A percentile compares a stretch with the other conserved stretches of the same genome.
phyloP scores from a whole-genome alignment of 2,888 invertebrate genomes.

The Leptopilina drosophilae region DNA sequence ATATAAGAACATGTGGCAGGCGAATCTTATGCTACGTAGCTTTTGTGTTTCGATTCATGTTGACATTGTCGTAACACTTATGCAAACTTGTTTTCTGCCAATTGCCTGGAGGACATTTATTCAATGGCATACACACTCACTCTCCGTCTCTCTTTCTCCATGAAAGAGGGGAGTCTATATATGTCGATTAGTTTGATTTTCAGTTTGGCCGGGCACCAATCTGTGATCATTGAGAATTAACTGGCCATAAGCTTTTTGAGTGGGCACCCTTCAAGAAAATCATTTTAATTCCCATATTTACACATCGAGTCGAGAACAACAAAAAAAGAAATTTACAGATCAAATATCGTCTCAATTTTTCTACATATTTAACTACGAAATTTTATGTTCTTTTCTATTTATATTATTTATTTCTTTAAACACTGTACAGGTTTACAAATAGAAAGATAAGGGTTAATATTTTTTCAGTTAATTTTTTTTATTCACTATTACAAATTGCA shows the following conservation, averaged over 20 bases:
- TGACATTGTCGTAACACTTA: slow-evolving; percentile 73
- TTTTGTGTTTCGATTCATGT: slow-evolving; percentile 76
- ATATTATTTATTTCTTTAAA: too few relatives aligned
- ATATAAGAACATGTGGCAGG: slow-evolving; percentile 73
- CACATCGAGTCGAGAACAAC: too few relatives aligned
- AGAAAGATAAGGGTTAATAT: too few relatives aligned
- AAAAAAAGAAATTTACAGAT: too few relatives aligned
- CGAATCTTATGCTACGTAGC: slow-evolving; percentile 69
- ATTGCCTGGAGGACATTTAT: slow-evolving; percentile 72
- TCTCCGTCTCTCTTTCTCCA: too few relatives aligned
- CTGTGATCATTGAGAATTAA: slow-evolving; percentile 40
- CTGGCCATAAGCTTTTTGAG: neutral
- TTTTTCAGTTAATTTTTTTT: too few relatives aligned
- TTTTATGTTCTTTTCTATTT: too few relatives aligned
- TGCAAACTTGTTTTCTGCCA: slow-evolving; percentile 65
- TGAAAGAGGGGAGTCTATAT: slow-evolving; percentile 54
- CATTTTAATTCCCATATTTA: neutral
- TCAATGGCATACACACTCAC: slow-evolving; percentile 58
- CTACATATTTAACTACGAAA: too few relatives aligned
- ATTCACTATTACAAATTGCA: too few relatives aligned
- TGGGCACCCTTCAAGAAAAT: slow-evolving; percentile 12
- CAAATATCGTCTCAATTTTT: too few relatives aligned
- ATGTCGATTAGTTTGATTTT: slow-evolving; percentile 71
- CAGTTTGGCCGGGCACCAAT: slow-evolving; percentile 54
- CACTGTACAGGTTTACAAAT: too few relatives aligned